A percentile compares a stretch with the other conserved stretches of the same genome.
These are phyloP conservation scores for Parnassius glacialis DNA, from an alignment of 2,888 invertebrate genomes.

Conservation along the genomic window DNA sequence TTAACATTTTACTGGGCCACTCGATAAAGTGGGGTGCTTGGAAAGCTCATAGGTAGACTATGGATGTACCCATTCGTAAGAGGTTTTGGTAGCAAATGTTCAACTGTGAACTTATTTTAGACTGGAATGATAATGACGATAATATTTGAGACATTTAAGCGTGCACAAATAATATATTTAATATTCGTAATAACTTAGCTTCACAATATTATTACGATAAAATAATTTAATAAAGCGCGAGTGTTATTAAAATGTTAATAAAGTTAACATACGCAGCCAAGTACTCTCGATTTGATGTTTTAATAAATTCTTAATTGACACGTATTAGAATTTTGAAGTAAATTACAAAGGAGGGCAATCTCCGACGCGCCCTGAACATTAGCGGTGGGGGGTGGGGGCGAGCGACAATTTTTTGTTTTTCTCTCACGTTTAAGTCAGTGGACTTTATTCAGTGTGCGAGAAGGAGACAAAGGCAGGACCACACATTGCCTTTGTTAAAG, in stretches of 20 bases:
- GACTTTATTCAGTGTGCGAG: constrained; percentile 39
- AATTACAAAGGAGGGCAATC: constrained; percentile 73
- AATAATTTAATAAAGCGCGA: constrained; percentile 30
- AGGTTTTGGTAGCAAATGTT: too few species aligned
- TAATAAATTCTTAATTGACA: constrained; percentile 79
- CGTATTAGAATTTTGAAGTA: constrained; percentile 73
- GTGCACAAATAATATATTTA: too few species aligned
- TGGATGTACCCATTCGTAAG: too few species aligned
- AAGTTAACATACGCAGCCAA: constrained; percentile 56
- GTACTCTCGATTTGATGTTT: constrained; percentile 57
- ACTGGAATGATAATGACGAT: too few species aligned
- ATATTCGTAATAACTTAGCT: background rate
- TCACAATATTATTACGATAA: background rate
- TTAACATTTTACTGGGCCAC: too few species aligned
- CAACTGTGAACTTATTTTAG: too few species aligned
- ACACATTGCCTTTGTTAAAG: constrained; percentile 79
- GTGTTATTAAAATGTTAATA: constrained; percentile 70
- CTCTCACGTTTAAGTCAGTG: constrained; percentile 58
- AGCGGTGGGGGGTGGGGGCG: constrained; percentile 63
- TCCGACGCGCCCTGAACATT: constrained; percentile 67
- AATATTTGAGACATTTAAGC: too few species aligned
- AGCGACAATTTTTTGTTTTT: constrained; percentile 76
- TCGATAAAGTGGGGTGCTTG: too few species aligned
- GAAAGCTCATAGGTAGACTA: too few species aligned
- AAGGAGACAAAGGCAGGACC: constrained; percentile 74